These are phyloP conservation scores for Gracilinanus agilis DNA, from an alignment of 2,113 vertebrate genomes.

Conservation along the genomic window DNA sequence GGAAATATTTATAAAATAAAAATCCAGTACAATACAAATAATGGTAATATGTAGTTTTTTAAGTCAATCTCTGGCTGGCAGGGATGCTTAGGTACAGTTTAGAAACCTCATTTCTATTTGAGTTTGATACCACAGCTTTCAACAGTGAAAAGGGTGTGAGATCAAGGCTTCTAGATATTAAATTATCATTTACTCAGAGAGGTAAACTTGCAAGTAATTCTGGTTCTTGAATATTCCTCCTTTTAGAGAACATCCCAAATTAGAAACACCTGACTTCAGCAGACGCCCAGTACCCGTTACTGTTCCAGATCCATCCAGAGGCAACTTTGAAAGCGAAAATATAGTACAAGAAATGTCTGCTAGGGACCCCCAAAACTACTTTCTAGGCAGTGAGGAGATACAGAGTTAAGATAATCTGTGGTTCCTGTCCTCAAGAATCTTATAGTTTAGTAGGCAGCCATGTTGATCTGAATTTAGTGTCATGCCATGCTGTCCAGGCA, in stretches of 20 bases:
- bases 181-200: background rate
- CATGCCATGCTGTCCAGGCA: background rate
- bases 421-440: background rate
- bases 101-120: background rate
- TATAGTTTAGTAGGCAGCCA: background rate
- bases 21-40: background rate
- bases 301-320: background rate
- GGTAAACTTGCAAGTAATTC: background rate
- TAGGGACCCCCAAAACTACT: background rate
- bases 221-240: background rate
- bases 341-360: background rate
- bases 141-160: background rate
- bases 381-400: background rate
- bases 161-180: background rate
- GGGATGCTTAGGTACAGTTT: background rate
- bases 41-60: background rate
- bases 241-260: background rate
- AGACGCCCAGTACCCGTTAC: background rate
- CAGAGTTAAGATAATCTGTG: background rate
- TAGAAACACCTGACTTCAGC: background rate
- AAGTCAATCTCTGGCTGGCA: background rate
- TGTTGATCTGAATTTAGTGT: background rate
- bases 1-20: slow-evolving; percentile 1
- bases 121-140: background rate
- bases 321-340: background rate